Evolutionary conservation across 2,113 vertebrate genomes (phyloP), one percentile per base, ranked within the genome.

Genomic region (Empidonax traillii): DNA sequence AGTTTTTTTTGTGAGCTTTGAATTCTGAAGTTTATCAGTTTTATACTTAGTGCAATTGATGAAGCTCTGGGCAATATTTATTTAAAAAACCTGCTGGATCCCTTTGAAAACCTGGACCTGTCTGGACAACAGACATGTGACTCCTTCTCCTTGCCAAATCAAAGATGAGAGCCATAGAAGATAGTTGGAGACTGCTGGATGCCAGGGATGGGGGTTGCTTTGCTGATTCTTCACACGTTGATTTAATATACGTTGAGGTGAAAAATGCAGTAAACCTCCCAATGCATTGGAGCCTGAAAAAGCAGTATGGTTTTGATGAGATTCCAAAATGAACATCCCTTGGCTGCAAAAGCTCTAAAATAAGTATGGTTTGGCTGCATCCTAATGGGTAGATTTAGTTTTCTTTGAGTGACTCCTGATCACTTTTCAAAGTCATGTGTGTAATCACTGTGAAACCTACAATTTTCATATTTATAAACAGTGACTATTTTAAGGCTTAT

Each of bases 381-480:
- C 49, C 52, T 61, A 72, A 82, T 49, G 77, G 61, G 9, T 58
- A 44, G 35, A 89, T 78, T 89, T 91, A 8, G 44, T 94, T 87
- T 84, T 85, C 43, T 68, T 67, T 91, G 61, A 67, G 69, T 82
- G 62, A 81, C 44, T 93, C 37, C 65, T 75, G 89, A 85, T 91
- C 80, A 65, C 69, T 93, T 94, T 78, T 89, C 49, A 92, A 94
- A 96, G 89, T 85, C 52, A 61, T 81, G n/a, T 87, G 61, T 95
- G 69, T 91, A 95, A 87, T 95, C 94, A 90, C 68, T 78, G 68
- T 87, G 83, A 93, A 94, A 87, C 47, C 73, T 84, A 63, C 65
- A 90, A 90, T 86, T 95, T 95, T 95, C 52, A 44, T 92, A 78
- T 90, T 93, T 86, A 84, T 51, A 92, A 90, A 90, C 93, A 90